Base-by-base conservation (phyloP, 1,140 invertebrate species). In the Adelges cooleyi region DNA sequence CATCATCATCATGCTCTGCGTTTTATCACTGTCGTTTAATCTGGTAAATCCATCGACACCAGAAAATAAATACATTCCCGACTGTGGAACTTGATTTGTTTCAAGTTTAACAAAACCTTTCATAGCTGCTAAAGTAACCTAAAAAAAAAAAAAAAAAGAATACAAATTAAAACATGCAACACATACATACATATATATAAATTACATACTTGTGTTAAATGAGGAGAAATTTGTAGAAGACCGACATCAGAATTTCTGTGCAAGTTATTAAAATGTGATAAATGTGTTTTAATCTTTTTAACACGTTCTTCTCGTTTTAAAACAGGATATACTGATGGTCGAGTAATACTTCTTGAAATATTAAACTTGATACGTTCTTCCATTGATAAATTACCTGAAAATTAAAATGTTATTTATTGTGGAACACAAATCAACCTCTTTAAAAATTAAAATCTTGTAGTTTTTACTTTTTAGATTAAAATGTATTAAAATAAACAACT, bases 51-150 rank as follows among this genome's bases (percentile, higher is more conserved):
- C 56, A 15, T 62, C 42, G 15, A n/a, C 13, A 2, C 18, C 27
- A 48, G 56, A 62, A 48, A 33, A 62, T 22, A 62, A 0, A 48
- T 62, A 62, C n/a, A 62, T 20, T 11, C 56, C 56, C n/a, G 56
- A 33, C 46, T 33, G 42, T 27, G 56, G 56, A 6, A 62, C 56
- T 62, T 62, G 56, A 48, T 62, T 62, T 46, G 56, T 62, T 46
- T 62, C 56, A 29, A 62, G 33, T 48, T 62, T 62, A 10, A 62
- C 25, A 23, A 62, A 62, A 33, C 56, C 42, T 4, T 62, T 62
- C 2, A 20, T n/a, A 23, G 56, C 2, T 22, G 56, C 42, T 48
- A 62, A 48, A 48, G 56, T 62, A n/a, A 62, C 56, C 56, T 62
- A 46, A 18, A 48, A 23, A 29, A 1, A 22, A 56, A 20, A 46